phyloP scores from a whole-genome alignment of 2,797 vertebrate genomes.

The Acanthurus tractus region DNA sequence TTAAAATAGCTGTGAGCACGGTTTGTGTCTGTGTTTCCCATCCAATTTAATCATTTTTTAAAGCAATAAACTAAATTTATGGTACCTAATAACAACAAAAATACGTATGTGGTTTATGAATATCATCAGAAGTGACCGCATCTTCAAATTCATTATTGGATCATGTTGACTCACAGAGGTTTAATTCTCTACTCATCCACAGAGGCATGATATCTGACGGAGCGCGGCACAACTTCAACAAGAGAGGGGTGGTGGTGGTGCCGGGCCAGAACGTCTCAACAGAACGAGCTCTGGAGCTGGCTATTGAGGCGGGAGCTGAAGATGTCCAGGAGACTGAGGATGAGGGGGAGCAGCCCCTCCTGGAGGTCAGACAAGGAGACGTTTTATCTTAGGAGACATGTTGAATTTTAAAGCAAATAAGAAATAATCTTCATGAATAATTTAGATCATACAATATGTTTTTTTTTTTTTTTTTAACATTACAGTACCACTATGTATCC shows the following conservation, averaged over 20 bases:
- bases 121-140: not conserved
- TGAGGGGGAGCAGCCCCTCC: slow-evolving; percentile 86
- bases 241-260: slow-evolving; percentile 87
- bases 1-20: no score
- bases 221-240: slow-evolving; percentile 85
- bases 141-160: not conserved
- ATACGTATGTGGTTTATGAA: not conserved
- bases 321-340: slow-evolving; percentile 89
- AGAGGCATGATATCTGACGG: slow-evolving; percentile 88
- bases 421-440: no score
- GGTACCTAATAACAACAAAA: not conserved
- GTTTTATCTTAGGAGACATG: not conserved
- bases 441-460: no score
- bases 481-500: no score
- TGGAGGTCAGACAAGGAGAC: slow-evolving; percentile 82
- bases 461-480: no score
- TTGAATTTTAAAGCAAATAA: no score
- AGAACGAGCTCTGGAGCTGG: slow-evolving; percentile 90
- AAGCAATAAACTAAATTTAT: not conserved
- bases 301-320: slow-evolving; percentile 91
- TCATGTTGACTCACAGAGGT: not conserved
- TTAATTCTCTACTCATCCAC: slow-evolving; percentile 49
- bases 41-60: no score
- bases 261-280: slow-evolving; percentile 75
- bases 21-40: no score